Evolutionary conservation across 2,888 invertebrate genomes (phyloP), one percentile per base, ranked within the genome.

Genomic region (Physocephala rufipes): DNA sequence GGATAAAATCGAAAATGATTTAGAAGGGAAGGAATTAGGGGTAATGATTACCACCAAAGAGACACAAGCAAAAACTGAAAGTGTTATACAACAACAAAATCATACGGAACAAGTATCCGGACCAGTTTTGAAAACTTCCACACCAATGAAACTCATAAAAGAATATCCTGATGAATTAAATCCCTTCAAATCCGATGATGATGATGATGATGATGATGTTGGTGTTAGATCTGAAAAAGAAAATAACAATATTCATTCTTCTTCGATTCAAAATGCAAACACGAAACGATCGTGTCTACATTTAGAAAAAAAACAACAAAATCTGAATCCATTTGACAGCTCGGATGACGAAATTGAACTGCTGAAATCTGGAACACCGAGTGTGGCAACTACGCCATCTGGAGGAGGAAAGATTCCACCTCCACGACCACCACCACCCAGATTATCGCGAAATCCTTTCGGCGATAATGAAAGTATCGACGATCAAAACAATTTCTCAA

Each of bases 111-210:
- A 36, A 9, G 5, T 36, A 36, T 36, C 21, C 24, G n/a, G n/a
- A n/a, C n/a, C 36, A 36, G 36, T 36, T 36, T 36, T 9, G 36
- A 43, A 51, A n/a, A 63, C 66, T 43, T 58, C 12, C 26, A 69
- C 43, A 53, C 59, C 65, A 2, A 61, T 55, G 19, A 49, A 24
- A 26, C 58, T 28, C 26, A 58, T 28, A 7, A 58, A 72, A n/a
- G 67, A 63, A 36, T 95, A 95, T 87, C 95, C 95, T 0, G 90
- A 90, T 75, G 90, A 93, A 81, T 87, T 95, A 75, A 95, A 96
- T 88, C 95, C 95, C 5, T 96, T 96, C 86, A 91, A 89, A 47
- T 92, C 91, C 77, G 93, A 93, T 70, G 89, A 89, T 30, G 89
- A 90, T 55, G 87, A 87, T 59, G 87, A 86, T 67, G 87, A 88